Percentiles rank a stretch among this genome's conserved stretches.
Evolutionary conservation across 1,140 invertebrate species (phyloP).

Genomic region (Drosophila chauvacae): DNA sequence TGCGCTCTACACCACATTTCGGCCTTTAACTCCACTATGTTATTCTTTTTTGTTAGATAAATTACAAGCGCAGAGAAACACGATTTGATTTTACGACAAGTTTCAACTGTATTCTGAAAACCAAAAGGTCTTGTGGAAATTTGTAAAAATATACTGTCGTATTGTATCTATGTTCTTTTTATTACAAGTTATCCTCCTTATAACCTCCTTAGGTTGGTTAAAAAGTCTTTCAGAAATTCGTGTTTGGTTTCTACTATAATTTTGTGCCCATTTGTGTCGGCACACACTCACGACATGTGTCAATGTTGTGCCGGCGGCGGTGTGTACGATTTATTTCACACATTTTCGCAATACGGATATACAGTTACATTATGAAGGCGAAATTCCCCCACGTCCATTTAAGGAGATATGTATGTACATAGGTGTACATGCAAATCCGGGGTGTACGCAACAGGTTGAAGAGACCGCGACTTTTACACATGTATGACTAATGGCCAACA

Average conservation of each 20-base stretch:
- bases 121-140: too few species aligned
- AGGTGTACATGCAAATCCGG: constrained; percentile 11
- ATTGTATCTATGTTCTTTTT: too few species aligned
- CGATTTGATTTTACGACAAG: too few species aligned
- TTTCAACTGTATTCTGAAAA: too few species aligned
- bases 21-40: too few species aligned
- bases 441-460: constrained; percentile 66
- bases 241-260: constrained; percentile 4
- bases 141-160: too few species aligned
- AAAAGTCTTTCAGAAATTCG: neutral
- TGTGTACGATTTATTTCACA: constrained; percentile 39
- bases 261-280: constrained; percentile 9
- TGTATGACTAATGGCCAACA: constrained; percentile 47
- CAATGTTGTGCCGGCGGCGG: constrained; percentile 4
- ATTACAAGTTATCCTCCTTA: neutral
- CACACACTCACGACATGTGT: constrained; percentile 21
- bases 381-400: constrained; percentile 53
- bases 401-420: constrained; percentile 22
- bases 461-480: constrained; percentile 22
- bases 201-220: neutral
- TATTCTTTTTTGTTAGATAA: neutral
- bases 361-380: constrained; percentile 51
- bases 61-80: neutral
- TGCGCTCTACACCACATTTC: too few species aligned
- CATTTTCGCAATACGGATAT: constrained; percentile 50